Base-by-base conservation (phyloP, 2,797 vertebrate species). In the Ptychadena robeensis region DNA sequence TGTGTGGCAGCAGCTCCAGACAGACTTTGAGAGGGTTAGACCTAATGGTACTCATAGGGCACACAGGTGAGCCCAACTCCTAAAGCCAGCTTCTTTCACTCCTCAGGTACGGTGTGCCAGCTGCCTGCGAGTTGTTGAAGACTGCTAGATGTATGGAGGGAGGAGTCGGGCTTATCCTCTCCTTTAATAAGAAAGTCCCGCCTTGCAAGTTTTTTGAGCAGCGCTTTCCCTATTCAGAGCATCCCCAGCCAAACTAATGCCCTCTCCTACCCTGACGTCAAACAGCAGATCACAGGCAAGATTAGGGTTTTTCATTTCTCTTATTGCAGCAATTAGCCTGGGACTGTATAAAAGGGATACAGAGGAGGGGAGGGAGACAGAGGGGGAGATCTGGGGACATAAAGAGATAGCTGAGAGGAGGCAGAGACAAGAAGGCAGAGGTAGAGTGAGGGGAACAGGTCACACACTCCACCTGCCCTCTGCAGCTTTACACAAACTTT, bases 201-300 rank as follows among this genome's bases (percentile, higher is more conserved):
- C 82, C 82, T 80, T 80, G 82, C 71, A 85, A 85, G 78, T 91
- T 93, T 92, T 92, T 91, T 78, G 91, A 93, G 92, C 92, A 93
- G 93, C 90, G 90, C 93, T 92, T 94, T 93, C 90, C 77, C 92
- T 94, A 92, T 94, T 94, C 94, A 93, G 90, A 91, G 93, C 89
- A 91, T 88, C 89, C 87, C 92, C 93, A 91, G 94, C 93, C 94
- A 94, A 94, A 94, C 93, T 93, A 94, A 94, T 94, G 93, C 93
- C 94, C 93, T 94, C 90, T 94, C 93, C 94, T 94, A 93, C 93
- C 93, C 92, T 94, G 94, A 94, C 93, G 93, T 94, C 94, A 94
- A 80, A 83, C 61, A 79, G 61, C 77, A 94, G 93, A 94, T 94
- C 93, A 93, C 92, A 93, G 92, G 93, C 92, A 92, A 94, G 94